Evolutionary conservation across 1,140 invertebrate species (phyloP), one percentile per base, ranked within the genome.

Genomic region (Propsilocerus akamusi): DNA sequence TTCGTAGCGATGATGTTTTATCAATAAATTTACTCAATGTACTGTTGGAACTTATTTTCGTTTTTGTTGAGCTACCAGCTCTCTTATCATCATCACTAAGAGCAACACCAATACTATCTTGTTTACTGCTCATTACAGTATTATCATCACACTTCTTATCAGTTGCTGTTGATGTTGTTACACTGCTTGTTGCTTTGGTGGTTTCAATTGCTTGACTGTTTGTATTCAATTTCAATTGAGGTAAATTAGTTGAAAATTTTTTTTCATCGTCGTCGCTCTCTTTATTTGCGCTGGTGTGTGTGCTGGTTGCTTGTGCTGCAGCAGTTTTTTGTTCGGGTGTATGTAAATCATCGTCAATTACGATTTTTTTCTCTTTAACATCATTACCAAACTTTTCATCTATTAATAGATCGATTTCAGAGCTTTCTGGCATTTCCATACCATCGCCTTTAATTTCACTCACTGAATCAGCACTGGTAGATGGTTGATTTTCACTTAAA

Each of bases 211-310:
- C 34, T 41, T 41, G 34, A 41, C 34, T 41, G 34, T 41, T 41
- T 41, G 34, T 41, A 41, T 41, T 41, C 34, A 41, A 41, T 41
- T 41, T 41, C 34, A 41, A 41, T 41, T 41, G 34, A 41, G 34
- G 34, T 41, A 41, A 41, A 41, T 41, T 41, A 41, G 34, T 41
- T 41, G 34, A 41, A 41, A 41, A 20, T 20, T 41, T 41, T 41
- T 41, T 41, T 41, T 41, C 34, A 20, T 41, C 34, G 34, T 41
- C 34, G 34, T 41, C 17, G 14, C 5, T 20, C 8, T 41, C n/a
- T n/a, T n/a, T n/a, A n/a, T n/a, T n/a, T n/a, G n/a, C 14, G 17
- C 8, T 5, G 17, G 34, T 41, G 14, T 41, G 34, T 41, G 34
- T 41, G 34, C 34, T 41, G 34, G 4, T 41, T 41, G 34, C 34